Evolutionary conservation across 2,797 vertebrate species (phyloP), one percentile per base, ranked within the genome.

Genomic region (Tokudaia muenninki): DNA sequence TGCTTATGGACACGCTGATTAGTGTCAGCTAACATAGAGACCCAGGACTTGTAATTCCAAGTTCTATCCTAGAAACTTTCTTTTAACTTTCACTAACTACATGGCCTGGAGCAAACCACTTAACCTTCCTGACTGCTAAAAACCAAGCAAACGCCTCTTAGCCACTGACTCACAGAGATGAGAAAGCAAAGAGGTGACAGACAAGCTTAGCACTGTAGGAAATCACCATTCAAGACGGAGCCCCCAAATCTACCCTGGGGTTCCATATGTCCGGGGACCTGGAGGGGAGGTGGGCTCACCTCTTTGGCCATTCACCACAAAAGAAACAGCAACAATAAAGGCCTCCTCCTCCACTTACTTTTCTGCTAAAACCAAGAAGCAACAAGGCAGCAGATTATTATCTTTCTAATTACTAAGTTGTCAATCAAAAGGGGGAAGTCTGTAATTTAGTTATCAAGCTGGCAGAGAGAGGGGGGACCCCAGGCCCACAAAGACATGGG

Each of bases 391-490:
- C 91, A 61, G 84, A 92, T 95, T 94, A 90, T 26, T 78, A 82
- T 79, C 83, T 87, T 90, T 95, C 86, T 97, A 95, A 97, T 97
- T 93, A 95, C 92, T 87, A 87, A 80, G 50, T 11, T 95, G 94
- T 96, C 96, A 91, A 50, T 94, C 93, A 92, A n/a, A 34, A 5
- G n/a, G 34, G 67, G 82, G 79, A 92, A 44, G 91, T 93, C 91
- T 75, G 0, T 78, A 63, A 96, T 94, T 95, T 89, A 94, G 70
- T 80, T 92, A 92, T 72, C 95, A 95, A 0, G 34, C 1, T 90
- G 83, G 94, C 89, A 94, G 63, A 44, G 81, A 94, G 0, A 83
- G 90, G 52, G 93, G 57, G 67, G n/a, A 86, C 41, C 86, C 57
- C 37, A 31, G 24, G 14, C 41, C 81, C 90, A 50, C 5, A 65